Base-by-base conservation (phyloP, 64 coral and sea anemone genomes). In the Montipora capricornis region DNA sequence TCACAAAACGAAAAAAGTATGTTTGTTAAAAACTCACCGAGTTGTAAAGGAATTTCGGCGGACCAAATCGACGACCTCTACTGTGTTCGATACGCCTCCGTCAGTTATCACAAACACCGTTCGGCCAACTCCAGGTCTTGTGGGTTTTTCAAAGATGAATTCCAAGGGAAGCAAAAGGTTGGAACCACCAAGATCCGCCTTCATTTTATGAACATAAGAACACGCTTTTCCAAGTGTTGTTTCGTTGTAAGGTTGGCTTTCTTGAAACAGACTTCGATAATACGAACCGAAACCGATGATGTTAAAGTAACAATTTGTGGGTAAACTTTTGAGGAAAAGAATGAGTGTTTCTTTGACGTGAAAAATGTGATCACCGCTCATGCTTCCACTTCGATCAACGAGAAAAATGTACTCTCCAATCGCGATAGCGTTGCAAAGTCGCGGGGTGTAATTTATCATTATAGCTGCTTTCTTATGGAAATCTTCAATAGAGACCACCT, bases 331-430 rank as follows among this genome's bases (percentile, higher is more conserved):
- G 7, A 98, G 94, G 51, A 94, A 98, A 20, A 98, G 68, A 77
- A 95, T 79, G 48, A 99, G 80, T 49, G 84, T 95, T 90, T 96
- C 95, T 89, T 92, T 99, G 77, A 92, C 92, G n/a, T 89, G 89
- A 24, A 96, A 99, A 49, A 99, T 99, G 69, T 99, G 94, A 20
- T 75, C 88, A 13, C 98, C 95, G 60, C 92, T 99, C 97, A 98
- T 98, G 46, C 97, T 98, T 49, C 97, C 97, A 92, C 98, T 99
- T 4, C 98, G 95, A 85, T 99, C 98, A 48, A 99, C 95, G 1
- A 99, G 84, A 70, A 99, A 99, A 20, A 96, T 92, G 67, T 94
- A 99, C 59, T 99, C 98, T 75, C 91, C 68, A 4, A 57, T 17
- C n/a, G 85, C 90, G 58, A 76, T 52, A 2, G 37, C 26, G 73